phyloP scores from a whole-genome alignment of 2,113 vertebrate species.

The Numenius arquata region DNA sequence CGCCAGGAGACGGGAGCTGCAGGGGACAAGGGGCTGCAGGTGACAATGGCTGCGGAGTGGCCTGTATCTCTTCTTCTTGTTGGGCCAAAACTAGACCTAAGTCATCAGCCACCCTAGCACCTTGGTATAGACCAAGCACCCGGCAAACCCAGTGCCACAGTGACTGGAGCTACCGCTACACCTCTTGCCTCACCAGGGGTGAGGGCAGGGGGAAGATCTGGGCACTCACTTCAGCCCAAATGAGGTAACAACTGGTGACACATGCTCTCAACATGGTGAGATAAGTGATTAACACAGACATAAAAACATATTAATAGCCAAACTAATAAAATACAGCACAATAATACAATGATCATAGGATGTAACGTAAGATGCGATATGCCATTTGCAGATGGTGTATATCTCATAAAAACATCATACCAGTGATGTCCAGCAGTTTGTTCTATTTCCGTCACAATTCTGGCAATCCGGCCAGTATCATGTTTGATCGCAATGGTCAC shows the following conservation, averaged over 20 bases:
- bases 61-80: background rate
- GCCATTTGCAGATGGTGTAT: background rate
- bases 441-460: slow-evolving; percentile 26
- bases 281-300: background rate
- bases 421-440: background rate
- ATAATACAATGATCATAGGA: background rate
- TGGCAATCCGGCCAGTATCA: background rate
- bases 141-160: background rate
- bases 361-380: background rate
- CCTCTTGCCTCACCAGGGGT: rapidly evolving
- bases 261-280: background rate
- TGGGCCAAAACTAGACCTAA: background rate
- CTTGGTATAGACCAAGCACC: background rate
- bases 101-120: background rate
- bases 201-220: background rate
- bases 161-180: rapidly evolving
- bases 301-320: background rate
- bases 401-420: background rate
- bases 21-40: background rate
- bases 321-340: background rate
- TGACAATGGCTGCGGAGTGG: background rate
- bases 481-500: background rate
- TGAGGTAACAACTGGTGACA: background rate
- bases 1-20: background rate
- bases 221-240: background rate